A percentile compares a stretch with the other conserved stretches of the same genome.
phyloP scores from a whole-genome alignment of 2,888 invertebrate genomes.

The Drosophila buzzatii region DNA sequence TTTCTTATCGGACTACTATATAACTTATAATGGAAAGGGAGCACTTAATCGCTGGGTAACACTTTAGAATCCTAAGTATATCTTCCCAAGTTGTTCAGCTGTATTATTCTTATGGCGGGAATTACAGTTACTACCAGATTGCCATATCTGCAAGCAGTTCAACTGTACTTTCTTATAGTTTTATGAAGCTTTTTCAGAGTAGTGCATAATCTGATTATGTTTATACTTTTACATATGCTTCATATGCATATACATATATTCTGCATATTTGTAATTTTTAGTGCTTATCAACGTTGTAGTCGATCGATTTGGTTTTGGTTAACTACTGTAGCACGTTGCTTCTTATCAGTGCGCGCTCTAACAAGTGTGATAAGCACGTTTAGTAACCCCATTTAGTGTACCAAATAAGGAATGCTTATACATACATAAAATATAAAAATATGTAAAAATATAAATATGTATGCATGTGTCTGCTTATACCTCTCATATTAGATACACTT shows the following conservation, averaged over 20 bases:
- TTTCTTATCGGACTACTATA: not conserved
- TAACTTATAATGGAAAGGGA: no score
- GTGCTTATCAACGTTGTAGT: constrained; percentile 10
- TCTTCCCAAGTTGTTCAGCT: not conserved
- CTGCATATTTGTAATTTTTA: not conserved
- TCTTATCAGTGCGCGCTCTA: constrained; percentile 28
- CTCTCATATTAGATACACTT: constrained; percentile 17
- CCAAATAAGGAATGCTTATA: constrained; percentile 14
- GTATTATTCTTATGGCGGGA: not conserved
- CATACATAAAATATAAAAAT: not conserved
- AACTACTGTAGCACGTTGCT: constrained; percentile 36
- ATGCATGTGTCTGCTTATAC: not conserved
- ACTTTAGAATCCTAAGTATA: not conserved
- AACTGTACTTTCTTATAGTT: constrained; percentile 1
- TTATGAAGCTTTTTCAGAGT: not conserved
- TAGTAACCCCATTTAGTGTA: constrained; percentile 16
- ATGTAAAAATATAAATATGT: not conserved
- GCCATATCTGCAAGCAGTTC: not conserved
- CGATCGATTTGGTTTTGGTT: constrained; percentile 42
- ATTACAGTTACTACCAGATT: not conserved
- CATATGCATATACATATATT: not conserved
- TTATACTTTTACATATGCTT: not conserved
- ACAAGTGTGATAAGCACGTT: constrained; percentile 58
- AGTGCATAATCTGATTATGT: not conserved
- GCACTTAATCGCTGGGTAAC: not conserved